Evolutionary conservation across 2,113 vertebrate species (phyloP), one percentile per base, ranked within the genome.

Genomic region (Oplegnathus fasciatus): DNA sequence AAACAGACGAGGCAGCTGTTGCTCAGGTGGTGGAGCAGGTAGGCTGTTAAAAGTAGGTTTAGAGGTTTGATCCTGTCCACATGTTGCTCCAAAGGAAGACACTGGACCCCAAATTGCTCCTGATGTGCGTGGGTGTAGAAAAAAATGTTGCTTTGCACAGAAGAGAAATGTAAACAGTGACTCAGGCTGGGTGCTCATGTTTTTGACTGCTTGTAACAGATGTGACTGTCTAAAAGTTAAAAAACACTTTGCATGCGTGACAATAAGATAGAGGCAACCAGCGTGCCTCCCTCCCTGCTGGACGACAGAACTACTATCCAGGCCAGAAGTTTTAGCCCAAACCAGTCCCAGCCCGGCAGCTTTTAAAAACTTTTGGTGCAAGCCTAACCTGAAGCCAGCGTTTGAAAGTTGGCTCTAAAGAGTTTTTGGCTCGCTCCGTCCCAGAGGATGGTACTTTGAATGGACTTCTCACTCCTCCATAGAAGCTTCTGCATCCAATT

Each of bases 401-500:
- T 48, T 58, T 60, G 6, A 61, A 37, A 77, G 48, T 65, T 9
- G 7, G 9, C 40, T 57, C 24, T 40, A 0, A 22, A 60, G 42
- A 37, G 22, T 30, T 48, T 22, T 55, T n/a, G 61, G 62, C 54
- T 48, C 14, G 34, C 48, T 67, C 52, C 24, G 18, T 58, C 52
- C 24, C 10, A 2, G 74, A 46, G 57, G 22, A 70, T 34, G 37
- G 6, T 24, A 6, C 13, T 26, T 75, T n/a, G 5, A 60, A 13
- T 22, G 37, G 58, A 44, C 37, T 30, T 26, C 8, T 52, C 24
- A 37, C 20, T 60, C 22, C 14, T 32, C 26, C n/a, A n/a, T 18
- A 68, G 64, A 68, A 69, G 32, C 46, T 2, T 46, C 40, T 78
- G 58, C 68, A 40, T 78, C 67, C 50, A 28, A 34, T 78, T 58